These are phyloP conservation scores for human (Homo sapiens) DNA, from an alignment of 2,113 vertebrate species.

Conservation along the genomic window GRCh38 chr15:99781001-99781500, in stretches of 20 bases:
- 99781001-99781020: not conserved
- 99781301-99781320: not conserved
- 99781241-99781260: not conserved
- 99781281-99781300: not conserved
- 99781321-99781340: not conserved
- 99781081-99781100: not conserved
- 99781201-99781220: not conserved
- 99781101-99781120: not conserved
- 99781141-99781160: not conserved
- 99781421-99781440: not conserved
- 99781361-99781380: not conserved
- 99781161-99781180: not conserved
- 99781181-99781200: not conserved
- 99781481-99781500: not conserved
- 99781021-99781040: not conserved
- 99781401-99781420: not conserved
- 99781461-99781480: constrained; percentile 14
- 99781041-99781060: not conserved
- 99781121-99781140: not conserved
- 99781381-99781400: not conserved
- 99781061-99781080: not conserved
- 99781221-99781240: not conserved
- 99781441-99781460: not conserved
- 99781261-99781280: not conserved
- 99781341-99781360: not conserved